phyloP scores from a whole-genome alignment of 2,888 invertebrate genomes.

The Mythimna lalbum region DNA sequence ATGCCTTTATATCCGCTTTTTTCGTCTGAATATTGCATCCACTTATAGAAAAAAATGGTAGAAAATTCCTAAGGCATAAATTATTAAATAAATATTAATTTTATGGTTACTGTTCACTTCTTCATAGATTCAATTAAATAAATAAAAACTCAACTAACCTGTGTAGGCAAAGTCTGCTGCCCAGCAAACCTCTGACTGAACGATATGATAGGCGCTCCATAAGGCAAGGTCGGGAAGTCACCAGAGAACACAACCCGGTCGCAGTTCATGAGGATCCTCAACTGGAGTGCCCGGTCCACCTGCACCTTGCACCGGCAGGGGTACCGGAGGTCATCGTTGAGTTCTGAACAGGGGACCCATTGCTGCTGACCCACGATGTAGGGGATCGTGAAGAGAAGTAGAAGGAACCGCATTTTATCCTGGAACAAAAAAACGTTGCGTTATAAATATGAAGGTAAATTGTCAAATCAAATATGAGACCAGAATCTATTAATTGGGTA shows the following conservation, averaged over 20 bases:
- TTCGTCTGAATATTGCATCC: no score
- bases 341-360: conserved; percentile 94
- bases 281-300: conserved; percentile 87
- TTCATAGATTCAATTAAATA: no score
- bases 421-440: conserved; percentile 50
- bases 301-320: conserved; percentile 92
- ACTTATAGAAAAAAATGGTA: no score
- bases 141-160: conserved; percentile 86
- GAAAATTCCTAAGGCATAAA: no score
- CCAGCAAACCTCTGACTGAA: conserved; percentile 95
- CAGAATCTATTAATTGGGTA: no score
- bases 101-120: no score
- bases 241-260: conserved; percentile 95
- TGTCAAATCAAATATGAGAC: no score
- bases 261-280: conserved; percentile 94
- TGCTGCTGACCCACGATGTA: conserved; percentile 79
- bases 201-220: conserved; percentile 94
- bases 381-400: conserved; percentile 78
- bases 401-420: conserved; percentile 80
- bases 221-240: conserved; percentile 94
- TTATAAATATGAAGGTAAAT: no score
- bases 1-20: no score
- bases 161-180: conserved; percentile 95
- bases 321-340: conserved; percentile 94
- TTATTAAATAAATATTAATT: no score